A percentile compares a stretch with the other conserved stretches of the same genome.
These are phyloP conservation scores for Megaceryle maxima DNA, from an alignment of 2,113 vertebrate species.

Conservation along the genomic window DNA sequence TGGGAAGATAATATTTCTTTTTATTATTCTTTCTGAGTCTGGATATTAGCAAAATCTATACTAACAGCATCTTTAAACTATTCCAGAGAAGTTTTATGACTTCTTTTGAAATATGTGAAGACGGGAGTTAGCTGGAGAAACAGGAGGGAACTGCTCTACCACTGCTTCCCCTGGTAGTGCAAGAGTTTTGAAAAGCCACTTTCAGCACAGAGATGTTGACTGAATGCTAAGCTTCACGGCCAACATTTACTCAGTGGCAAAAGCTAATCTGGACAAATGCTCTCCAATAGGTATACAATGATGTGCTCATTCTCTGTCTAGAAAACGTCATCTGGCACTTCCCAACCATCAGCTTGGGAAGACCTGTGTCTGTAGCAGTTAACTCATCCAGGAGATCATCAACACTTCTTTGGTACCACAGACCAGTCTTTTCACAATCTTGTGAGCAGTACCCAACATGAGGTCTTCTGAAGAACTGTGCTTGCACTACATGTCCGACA, in stretches of 20 bases:
- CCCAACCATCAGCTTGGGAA: not conserved
- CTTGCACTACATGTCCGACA: accelerated
- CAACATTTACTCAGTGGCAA: not conserved
- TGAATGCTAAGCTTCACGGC: too few relatives aligned
- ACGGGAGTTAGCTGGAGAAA: not conserved
- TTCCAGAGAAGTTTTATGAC: not conserved
- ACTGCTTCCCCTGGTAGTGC: not conserved
- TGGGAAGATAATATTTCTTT: not conserved
- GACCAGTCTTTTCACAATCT: not conserved
- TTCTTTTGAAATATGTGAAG: not conserved
- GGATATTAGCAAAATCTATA: not conserved
- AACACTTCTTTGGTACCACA: not conserved
- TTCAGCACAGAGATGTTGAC: not conserved
- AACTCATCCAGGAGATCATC: not conserved
- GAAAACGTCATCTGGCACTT: not conserved
- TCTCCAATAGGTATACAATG: accelerated
- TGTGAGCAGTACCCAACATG: not conserved
- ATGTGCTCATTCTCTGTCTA: not conserved
- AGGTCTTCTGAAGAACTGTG: not conserved
- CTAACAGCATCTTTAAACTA: not conserved
- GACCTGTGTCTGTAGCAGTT: not conserved
- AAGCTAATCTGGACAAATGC: not conserved
- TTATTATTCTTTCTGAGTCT: not conserved
- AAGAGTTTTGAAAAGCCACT: not conserved
- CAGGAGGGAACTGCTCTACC: not conserved